Evolutionary conservation across 2,797 vertebrate species (phyloP), one percentile per base, ranked within the genome.

Genomic region (Pangasius mekongensis): DNA sequence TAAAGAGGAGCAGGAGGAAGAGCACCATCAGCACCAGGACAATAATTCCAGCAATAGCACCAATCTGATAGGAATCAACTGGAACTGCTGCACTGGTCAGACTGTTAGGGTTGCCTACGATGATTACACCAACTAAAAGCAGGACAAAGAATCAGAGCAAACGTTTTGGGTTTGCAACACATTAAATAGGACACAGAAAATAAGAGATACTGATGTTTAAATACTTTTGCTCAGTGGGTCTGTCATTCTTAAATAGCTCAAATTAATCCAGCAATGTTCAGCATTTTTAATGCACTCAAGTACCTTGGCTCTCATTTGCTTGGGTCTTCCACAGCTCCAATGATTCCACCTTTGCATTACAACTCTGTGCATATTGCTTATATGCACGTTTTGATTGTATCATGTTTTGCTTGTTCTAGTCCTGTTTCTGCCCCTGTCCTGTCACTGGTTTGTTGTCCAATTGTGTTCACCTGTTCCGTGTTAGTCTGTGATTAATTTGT

Each of bases 21-120:
- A 99, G 96, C 83, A 99, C 96, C 83, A 99, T 95, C 18, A 99
- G 94, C 54, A 99, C 96, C 80, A 99, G 96, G 91, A 98, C 92
- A 43, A 98, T 95, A 93, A 99, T 98, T 87, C 98, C 98, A 0
- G 97, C 95, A 3, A 99, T 97, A 88, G 97, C 97, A 30, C 98
- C 97, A 4, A 99, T 98, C 96, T 98, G 98, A 93, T 99, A 98
- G 58, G 97, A 97, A 89, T 99, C 97, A 18, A 97, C 95, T 0
- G 97, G 97, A 74, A 98, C 94, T 0, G 97, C 97, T 0, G 98
- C 94, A 14, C 97, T 99, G 91, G 98, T 98, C 90, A 97, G 93
- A 92, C 97, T 99, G 95, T 99, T 98, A 90, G 97, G 93, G 91
- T 96, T 99, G 81, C 97, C 97, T 66, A 97, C 96, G 60, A 98